Base-by-base conservation (phyloP, 2,888 invertebrate species). In the Tethea ocularis region DNA sequence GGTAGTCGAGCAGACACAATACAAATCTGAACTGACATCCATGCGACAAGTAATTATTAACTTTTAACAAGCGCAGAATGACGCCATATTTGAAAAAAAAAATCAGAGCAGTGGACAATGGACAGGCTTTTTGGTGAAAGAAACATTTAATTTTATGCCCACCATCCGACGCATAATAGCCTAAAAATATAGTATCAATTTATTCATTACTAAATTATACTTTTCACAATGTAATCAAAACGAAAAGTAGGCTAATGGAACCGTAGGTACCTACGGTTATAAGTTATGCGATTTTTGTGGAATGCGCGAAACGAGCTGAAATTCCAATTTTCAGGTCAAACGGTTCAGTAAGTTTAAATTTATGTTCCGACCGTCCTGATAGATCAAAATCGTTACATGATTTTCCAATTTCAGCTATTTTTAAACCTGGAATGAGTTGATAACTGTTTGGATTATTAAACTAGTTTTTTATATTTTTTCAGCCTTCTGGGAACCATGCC, bases 261-360 rank as follows among this genome's bases (percentile, higher is more conserved):
- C n/a, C n/a, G 1, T 38, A n/a, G n/a, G n/a, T n/a, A 5, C n/a
- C 38, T 38, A 38, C 38, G n/a, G 10, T 38, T n/a, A 10, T 46
- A 46, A 46, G 46, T 46, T 46, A 46, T 20, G 3, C 10, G 20
- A 46, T 46, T 46, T 46, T 46, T 46, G 46, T 46, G 20, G 10
- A 10, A 46, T 46, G 0, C 20, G 7, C 46, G 46, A 20, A 46
- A 46, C 46, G 46, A 20, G 46, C 46, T 20, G 46, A 46, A 46
- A 20, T 46, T 46, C 20, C 46, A 46, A 46, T 46, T 46, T 46
- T 46, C 46, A 46, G 46, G 46, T 46, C 46, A 46, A 46, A 46
- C 20, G 20, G 46, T 46, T 46, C 46, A 20, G 46, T 20, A 46
- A 46, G 8, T 20, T 46, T 6, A 46, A 46, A 46, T 46, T 17